A percentile compares a stretch with the other conserved stretches of the same genome.
These are phyloP conservation scores for Tenthredo amoena DNA, from an alignment of 2,888 invertebrate species.

Conservation along the genomic window DNA sequence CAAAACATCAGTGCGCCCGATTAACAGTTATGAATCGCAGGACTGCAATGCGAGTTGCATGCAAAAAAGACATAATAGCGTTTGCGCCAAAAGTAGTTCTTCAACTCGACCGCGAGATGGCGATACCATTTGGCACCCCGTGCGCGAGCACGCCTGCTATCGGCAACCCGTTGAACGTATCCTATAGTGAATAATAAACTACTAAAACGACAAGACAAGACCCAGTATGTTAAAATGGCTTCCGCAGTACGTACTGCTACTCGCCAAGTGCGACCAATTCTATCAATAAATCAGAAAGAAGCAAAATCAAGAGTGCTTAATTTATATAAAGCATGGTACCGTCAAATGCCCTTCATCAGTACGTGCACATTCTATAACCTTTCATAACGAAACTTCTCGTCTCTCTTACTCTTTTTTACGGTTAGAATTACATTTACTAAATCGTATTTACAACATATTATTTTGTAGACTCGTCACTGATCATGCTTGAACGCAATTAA, in stretches of 20 bases:
- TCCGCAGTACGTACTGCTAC: slow-evolving; percentile 79
- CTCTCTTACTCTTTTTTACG: slow-evolving; percentile 56
- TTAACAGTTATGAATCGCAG: too few species aligned
- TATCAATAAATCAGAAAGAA: slow-evolving; percentile 88
- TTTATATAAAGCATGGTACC: slow-evolving; percentile 96
- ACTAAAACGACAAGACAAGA: background rate
- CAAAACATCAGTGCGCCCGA: background rate
- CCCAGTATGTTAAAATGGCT: slow-evolving; percentile 71
- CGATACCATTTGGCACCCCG: too few species aligned
- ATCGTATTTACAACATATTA: background rate
- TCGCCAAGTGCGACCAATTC: slow-evolving; percentile 90
- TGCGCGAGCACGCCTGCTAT: too few species aligned
- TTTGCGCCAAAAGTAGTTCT: too few species aligned
- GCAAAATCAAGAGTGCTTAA: slow-evolving; percentile 91
- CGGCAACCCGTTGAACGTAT: too few species aligned
- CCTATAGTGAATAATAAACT: background rate
- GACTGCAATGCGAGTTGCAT: too few species aligned
- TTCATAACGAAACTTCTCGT: slow-evolving; percentile 65
- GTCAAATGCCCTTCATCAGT: slow-evolving; percentile 94
- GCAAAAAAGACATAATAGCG: too few species aligned
- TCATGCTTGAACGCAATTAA: background rate
- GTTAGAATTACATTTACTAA: background rate
- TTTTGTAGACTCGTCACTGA: background rate
- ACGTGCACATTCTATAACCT: slow-evolving; percentile 73
- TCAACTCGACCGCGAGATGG: too few species aligned